Percentiles rank a stretch among this genome's conserved stretches.
Conservation (phyloP, 2,888 invertebrate species). For the Bruchidius siliquastri region DNA sequence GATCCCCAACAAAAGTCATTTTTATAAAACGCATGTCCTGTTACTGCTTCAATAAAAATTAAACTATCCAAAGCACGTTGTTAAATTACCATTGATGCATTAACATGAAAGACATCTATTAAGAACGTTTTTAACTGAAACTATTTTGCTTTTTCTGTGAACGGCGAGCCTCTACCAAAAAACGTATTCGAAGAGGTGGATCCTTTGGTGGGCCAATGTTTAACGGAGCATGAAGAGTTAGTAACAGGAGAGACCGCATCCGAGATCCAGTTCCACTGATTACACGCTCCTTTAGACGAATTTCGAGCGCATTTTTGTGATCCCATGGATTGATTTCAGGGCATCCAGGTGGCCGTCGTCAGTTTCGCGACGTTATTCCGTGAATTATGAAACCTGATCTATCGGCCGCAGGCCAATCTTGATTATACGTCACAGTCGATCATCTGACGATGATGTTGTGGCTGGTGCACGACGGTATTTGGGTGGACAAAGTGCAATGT, state of each 20-base stretch:
- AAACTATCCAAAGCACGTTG: too few species aligned
- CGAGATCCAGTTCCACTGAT: conserved; percentile 23
- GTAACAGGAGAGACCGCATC: conserved; percentile 16
- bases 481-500: background rate
- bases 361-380: background rate
- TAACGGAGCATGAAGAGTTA: background rate
- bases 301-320: conserved; percentile 19
- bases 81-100: too few species aligned
- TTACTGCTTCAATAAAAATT: too few species aligned
- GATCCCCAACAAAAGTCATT: too few species aligned
- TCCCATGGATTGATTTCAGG: conserved; percentile 22
- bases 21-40: too few species aligned
- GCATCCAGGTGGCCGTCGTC: conserved; percentile 22
- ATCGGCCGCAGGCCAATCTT: background rate
- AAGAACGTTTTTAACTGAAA: too few species aligned
- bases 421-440: background rate
- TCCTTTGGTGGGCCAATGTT: background rate
- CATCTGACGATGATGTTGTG: background rate
- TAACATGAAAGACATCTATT: too few species aligned
- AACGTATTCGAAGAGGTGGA: too few species aligned
- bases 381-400: background rate
- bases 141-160: too few species aligned
- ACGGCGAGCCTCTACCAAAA: too few species aligned
- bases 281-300: conserved; percentile 23
- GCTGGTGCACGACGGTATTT: background rate